phyloP scores from a whole-genome alignment of 2,888 invertebrate genomes.

The Homarus gammarus region DNA sequence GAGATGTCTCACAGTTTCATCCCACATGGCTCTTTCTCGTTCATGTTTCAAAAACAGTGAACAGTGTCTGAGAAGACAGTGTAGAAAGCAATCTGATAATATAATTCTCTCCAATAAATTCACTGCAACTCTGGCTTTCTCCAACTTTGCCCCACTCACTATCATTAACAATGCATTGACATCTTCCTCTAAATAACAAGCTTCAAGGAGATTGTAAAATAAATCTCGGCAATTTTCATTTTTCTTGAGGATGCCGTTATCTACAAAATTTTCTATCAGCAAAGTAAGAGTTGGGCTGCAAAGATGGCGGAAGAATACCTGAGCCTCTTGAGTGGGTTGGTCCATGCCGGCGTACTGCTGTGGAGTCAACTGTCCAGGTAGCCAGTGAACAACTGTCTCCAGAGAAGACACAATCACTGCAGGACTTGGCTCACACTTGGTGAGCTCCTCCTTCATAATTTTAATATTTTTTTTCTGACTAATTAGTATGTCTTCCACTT shows the following conservation, averaged over 20 bases:
- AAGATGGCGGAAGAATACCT: slow-evolving; percentile 32
- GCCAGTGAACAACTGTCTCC: slow-evolving; percentile 29
- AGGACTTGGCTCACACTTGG: background rate
- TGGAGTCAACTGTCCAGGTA: slow-evolving; percentile 66
- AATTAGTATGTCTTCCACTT: background rate
- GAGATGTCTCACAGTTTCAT: slow-evolving; percentile 56
- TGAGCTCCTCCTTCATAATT: slow-evolving; percentile 25
- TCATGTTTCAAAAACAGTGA: slow-evolving; percentile 10
- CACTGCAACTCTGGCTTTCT: slow-evolving; percentile 2
- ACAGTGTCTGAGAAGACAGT: slow-evolving; percentile 52
- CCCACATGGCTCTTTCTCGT: slow-evolving; percentile 30
- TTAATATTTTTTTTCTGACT: slow-evolving; percentile 14
- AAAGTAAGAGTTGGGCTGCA: slow-evolving; percentile 34
- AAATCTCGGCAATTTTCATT: slow-evolving; percentile 11
- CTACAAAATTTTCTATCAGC: slow-evolving; percentile 47
- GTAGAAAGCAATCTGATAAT: slow-evolving; percentile 23
- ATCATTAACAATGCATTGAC: slow-evolving; percentile 44
- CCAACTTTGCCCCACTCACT: slow-evolving; percentile 12
- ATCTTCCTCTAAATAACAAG: slow-evolving; percentile 68
- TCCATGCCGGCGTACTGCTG: slow-evolving; percentile 73
- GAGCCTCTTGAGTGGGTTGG: slow-evolving; percentile 1
- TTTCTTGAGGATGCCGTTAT: slow-evolving; percentile 41
- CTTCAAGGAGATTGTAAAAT: slow-evolving; percentile 46
- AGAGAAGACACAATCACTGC: slow-evolving; percentile 33
- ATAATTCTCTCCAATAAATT: slow-evolving; percentile 36